Base-by-base conservation (phyloP, 2,888 invertebrate genomes). In the Drosophila mercatorum region DNA sequence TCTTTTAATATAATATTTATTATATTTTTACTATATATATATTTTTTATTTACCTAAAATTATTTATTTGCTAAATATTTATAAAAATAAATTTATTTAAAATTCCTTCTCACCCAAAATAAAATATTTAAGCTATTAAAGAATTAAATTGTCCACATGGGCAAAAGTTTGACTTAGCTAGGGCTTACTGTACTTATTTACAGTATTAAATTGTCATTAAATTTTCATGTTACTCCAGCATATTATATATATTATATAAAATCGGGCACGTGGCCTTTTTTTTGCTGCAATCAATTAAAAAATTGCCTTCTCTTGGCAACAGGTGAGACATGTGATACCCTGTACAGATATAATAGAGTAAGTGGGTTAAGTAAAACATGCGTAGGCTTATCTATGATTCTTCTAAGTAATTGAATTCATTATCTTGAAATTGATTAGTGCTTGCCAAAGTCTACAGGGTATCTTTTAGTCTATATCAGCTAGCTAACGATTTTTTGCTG, bases 271-370 rank as follows among this genome's bases (percentile, higher is more conserved):
- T 66, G 86, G 81, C 47, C 47, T 49, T 36, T 36, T 38, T 72
- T 38, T 72, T 68, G 17, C 41, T 46, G 80, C 75, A 47, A 85
- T 82, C 85, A 71, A 82, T 85, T 72, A 66, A 43, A 59, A 51
- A 68, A 71, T 57, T 56, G 57, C 64, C 36, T n/a, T 17, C 46
- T 36, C 58, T 75, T 51, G 36, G 26, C 5, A 69, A 57, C 44
- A 52, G 31, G 40, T 44, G 40, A 46, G 43, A 17, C 49, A 31
- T 44, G 8, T 17, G 22, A 52, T 40, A 52, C 31, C 31, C 63
- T 46, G 28, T 7, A 22, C 2, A 31, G 17, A 17, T 8, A 17
- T 28, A 41, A 17, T 51, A 6, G 17, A 31, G 5, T 5, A 5
- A 22, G 2, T n/a, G 10, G 34, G 2, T 40, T 7, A 7, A 7